These are phyloP conservation scores for Cassiopea andromeda DNA, from an alignment of 30 jellyfish, hydroid and myxozoan genomes.

Conservation along the genomic window DNA sequence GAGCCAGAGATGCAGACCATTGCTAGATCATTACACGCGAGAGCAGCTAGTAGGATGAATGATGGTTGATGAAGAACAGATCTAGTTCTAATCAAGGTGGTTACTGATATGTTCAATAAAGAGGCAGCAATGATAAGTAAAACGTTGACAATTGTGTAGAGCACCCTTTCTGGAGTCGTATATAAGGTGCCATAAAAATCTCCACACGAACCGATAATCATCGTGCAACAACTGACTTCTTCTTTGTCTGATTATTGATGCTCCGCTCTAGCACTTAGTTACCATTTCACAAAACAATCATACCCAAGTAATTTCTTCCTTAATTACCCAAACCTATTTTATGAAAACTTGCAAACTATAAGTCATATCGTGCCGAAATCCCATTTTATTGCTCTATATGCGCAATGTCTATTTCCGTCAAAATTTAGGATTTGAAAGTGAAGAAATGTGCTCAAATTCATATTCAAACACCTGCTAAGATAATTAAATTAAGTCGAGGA, in stretches of 20 bases:
- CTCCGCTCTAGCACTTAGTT: too few species aligned
- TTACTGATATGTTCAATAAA: constrained; percentile 1
- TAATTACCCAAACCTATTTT: too few species aligned
- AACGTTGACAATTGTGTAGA: background rate
- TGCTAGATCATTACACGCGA: constrained; percentile 20
- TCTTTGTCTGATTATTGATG: background rate
- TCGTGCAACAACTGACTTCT: background rate
- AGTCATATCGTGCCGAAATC: too few species aligned
- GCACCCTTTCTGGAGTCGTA: background rate
- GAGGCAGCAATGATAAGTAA: constrained; percentile 9
- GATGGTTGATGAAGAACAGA: constrained; percentile 9
- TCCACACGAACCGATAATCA: background rate
- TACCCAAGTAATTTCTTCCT: too few species aligned
- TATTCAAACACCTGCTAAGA: too few species aligned
- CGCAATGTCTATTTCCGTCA: too few species aligned
- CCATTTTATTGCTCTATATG: too few species aligned
- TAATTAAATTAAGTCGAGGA: too few species aligned
- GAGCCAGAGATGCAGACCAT: constrained; percentile 18
- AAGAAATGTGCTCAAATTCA: too few species aligned
- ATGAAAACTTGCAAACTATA: too few species aligned
- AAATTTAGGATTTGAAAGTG: too few species aligned
- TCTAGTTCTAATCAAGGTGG: background rate
- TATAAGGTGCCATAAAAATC: background rate
- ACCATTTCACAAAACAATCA: too few species aligned
- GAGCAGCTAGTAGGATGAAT: constrained; percentile 3